A percentile compares a stretch with the other conserved stretches of the same genome.
phyloP scores from a whole-genome alignment of 2,113 vertebrate species.

The Probosciger aterrimus region DNA sequence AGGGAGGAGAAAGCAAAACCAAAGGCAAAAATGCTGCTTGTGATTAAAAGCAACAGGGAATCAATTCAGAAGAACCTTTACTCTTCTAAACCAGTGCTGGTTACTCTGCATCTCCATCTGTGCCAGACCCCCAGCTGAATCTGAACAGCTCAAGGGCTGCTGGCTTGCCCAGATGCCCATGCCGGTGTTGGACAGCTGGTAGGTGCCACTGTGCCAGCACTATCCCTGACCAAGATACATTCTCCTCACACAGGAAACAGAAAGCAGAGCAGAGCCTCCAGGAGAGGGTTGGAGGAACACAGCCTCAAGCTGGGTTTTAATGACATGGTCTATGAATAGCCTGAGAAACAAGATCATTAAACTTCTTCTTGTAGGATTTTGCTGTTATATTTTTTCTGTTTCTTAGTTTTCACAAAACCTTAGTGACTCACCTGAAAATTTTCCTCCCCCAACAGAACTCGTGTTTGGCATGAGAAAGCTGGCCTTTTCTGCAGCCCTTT shows the following conservation, averaged over 20 bases:
- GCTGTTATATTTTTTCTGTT: not conserved
- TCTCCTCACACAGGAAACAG: not conserved
- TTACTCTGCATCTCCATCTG: not conserved
- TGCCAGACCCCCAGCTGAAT: not conserved
- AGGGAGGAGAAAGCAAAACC: not conserved
- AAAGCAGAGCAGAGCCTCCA: not conserved
- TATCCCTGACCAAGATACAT: not conserved
- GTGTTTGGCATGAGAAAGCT: not conserved
- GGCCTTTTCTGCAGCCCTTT: not conserved
- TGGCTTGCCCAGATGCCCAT: not conserved
- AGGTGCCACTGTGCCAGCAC: not conserved
- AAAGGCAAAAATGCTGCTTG: not conserved
- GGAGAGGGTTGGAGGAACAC: not conserved
- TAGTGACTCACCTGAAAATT: not conserved
- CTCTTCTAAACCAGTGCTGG: not conserved
- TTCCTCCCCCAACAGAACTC: not conserved
- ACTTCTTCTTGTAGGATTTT: not conserved
- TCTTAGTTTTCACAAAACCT: not conserved
- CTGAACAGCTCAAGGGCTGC: not conserved
- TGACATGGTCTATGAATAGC: not conserved
- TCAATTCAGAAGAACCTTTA: not conserved
- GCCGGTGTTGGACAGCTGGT: not conserved
- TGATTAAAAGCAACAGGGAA: not conserved
- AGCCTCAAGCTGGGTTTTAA: not conserved
- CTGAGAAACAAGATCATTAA: constrained; percentile 11